These are phyloP conservation scores for Andinoacara biseriatus DNA, from an alignment of 2,113 vertebrate species.

Conservation along the genomic window DNA sequence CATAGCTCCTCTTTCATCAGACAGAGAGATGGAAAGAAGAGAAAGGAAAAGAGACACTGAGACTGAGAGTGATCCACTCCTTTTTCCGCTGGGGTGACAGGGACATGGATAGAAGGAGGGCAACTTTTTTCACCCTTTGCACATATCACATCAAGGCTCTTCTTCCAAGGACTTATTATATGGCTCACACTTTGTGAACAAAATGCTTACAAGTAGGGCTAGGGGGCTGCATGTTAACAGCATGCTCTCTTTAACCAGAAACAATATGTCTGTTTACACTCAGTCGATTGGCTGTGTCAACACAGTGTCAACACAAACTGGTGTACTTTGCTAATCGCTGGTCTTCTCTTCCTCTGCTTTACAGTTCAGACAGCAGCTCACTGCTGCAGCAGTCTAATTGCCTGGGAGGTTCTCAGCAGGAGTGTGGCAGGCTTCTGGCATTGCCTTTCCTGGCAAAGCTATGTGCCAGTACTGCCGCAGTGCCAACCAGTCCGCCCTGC, in stretches of 20 bases:
- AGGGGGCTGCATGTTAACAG: conserved; percentile 32
- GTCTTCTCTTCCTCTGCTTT: conserved; percentile 24
- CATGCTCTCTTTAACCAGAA: conserved; percentile 45
- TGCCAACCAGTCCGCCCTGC: conserved; percentile 63
- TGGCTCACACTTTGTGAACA: conserved; percentile 55
- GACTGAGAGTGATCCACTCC: conserved; percentile 71
- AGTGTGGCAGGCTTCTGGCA: conserved; percentile 70
- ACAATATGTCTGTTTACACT: conserved; percentile 55
- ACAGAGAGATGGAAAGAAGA: conserved; percentile 65
- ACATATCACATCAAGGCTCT: conserved; percentile 66
- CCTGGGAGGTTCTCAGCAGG: conserved; percentile 70
- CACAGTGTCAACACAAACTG: conserved; percentile 37
- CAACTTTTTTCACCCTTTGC: conserved; percentile 68
- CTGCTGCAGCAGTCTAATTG: conserved; percentile 62
- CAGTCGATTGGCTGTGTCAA: conserved; percentile 21
- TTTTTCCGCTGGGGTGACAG: conserved; percentile 70
- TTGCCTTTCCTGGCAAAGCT: conserved; percentile 59
- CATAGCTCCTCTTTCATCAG: conserved; percentile 84
- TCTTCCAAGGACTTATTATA: conserved; percentile 70
- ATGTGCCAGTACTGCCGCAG: conserved; percentile 47
- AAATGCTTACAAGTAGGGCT: conserved; percentile 53
- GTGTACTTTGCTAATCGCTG: conserved; percentile 32
- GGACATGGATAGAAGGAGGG: conserved; percentile 71
- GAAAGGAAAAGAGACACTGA: conserved; percentile 69
- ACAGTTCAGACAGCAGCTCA: conserved; percentile 39